A percentile compares a stretch with the other conserved stretches of the same genome.
phyloP scores from a whole-genome alignment of 2,888 invertebrate genomes.

The Caenorhabditis sp. region DNA sequence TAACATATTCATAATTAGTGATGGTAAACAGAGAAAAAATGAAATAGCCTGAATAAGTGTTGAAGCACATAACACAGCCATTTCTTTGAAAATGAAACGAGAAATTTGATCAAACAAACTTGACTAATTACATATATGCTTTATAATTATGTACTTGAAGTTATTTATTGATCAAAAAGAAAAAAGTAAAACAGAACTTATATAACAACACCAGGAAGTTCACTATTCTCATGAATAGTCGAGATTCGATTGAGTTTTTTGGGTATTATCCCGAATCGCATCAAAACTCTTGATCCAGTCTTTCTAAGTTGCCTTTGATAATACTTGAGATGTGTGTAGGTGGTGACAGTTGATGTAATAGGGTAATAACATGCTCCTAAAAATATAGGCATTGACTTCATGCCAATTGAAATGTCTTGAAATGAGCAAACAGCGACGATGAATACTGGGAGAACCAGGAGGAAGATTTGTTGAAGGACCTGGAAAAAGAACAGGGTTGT shows the following conservation, averaged over 20 bases:
- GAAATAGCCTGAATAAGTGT: background rate
- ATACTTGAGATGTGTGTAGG: background rate
- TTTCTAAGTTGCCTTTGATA: background rate
- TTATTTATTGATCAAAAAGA: too few species aligned
- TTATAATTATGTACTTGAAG: too few species aligned
- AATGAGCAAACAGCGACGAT: background rate
- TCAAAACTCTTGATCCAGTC: background rate
- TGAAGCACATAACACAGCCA: background rate
- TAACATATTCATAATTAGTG: background rate
- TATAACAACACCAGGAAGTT: background rate
- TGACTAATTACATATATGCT: too few species aligned
- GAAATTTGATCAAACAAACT: too few species aligned
- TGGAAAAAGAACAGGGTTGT: background rate
- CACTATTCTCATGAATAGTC: background rate
- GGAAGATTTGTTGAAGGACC: background rate
- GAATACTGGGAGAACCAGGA: background rate
- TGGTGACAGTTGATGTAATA: background rate
- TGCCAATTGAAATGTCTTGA: background rate
- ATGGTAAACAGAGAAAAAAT: background rate
- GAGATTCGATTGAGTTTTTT: background rate
- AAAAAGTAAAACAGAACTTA: too few species aligned
- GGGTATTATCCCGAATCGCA: background rate
- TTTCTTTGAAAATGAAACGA: background rate
- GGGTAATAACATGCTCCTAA: background rate
- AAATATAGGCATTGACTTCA: background rate